Base-by-base conservation (phyloP, 92 coral and sea anemone genomes). In the Heliopora coerulea region DNA sequence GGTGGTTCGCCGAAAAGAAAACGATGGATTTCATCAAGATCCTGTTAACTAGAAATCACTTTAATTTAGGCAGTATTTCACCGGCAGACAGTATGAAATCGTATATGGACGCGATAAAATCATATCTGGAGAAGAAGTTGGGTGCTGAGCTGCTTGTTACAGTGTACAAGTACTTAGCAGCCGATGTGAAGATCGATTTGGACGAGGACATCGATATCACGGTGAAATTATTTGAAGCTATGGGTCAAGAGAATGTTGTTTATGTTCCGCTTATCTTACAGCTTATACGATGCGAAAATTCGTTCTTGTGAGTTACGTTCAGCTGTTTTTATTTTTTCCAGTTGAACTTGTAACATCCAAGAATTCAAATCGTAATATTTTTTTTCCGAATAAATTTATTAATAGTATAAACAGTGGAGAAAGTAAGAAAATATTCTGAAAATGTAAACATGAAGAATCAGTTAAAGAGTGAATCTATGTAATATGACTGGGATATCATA, bases 231-330 rank as follows among this genome's bases (percentile, higher is more conserved):
- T 49, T 67, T 31, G 17, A 49, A 49, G 59, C 59, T 32, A 65
- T 91, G 65, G 97, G 96, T 31, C 70, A 59, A 41, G 83, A 87
- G 0, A 74, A 85, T 13, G 60, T 85, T 74, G 83, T 74, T 40
- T 87, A 87, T 58, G 56, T 80, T 56, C 92, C 96, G 1, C 69
- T 91, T n/a, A 75, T 91, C 21, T 65, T 76, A 37, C 97, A 91
- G 50, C 82, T 87, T 9, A 79, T 87, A 32, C 85, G 86, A 2
- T 90, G 83, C 42, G 96, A 91, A 67, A 46, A 15, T 46, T 46
- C 14, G 2, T 46, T 46, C 15, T 46, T 46, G n/a, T 46, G n/a
- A 46, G 3, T n/a, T 37, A 11, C 42, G 42, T 37, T 46, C 15
- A 2, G n/a, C 10, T 46, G n/a, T 10, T 15, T 46, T 46, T 46